Conservation (phyloP, 2,888 invertebrate species). For the Brachycybe producta region DNA sequence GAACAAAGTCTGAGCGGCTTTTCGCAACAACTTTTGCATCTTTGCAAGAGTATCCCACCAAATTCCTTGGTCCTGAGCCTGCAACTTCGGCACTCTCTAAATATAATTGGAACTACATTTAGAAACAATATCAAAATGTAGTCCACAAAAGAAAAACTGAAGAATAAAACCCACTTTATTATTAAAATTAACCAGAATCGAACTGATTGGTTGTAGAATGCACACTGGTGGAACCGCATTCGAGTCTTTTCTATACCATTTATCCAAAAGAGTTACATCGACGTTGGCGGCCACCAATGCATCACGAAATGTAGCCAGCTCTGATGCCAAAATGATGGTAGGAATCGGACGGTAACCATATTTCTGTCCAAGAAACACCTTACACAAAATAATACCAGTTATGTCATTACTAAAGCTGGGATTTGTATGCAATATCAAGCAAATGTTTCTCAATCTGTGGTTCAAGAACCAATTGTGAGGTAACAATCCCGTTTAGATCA, state of each 20-base stretch:
- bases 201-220: conserved; percentile 91
- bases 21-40: conserved; percentile 86
- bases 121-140: background rate
- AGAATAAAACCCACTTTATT: conserved; percentile 60
- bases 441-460: no score
- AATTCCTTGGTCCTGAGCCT: conserved; percentile 88
- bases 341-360: conserved; percentile 97
- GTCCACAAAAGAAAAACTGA: conserved; percentile 6
- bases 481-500: no score
- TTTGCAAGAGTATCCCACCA: conserved; percentile 97
- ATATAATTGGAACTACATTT: background rate
- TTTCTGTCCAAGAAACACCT: conserved; percentile 92
- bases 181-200: conserved; percentile 91
- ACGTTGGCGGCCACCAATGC: conserved; percentile 69
- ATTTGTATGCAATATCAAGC: no score
- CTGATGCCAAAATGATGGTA: conserved; percentile 82
- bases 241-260: conserved; percentile 91
- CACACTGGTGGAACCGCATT: conserved; percentile 93
- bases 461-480: no score
- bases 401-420: no score
- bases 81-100: conserved; percentile 80
- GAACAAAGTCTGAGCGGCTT: conserved; percentile 74
- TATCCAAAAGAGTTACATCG: conserved; percentile 69
- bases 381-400: conserved; percentile 15
- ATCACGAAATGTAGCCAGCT: conserved; percentile 72